Conservation (phyloP, 37 sponge, comb jelly and placozoan species). For the Agelas oroides region DNA sequence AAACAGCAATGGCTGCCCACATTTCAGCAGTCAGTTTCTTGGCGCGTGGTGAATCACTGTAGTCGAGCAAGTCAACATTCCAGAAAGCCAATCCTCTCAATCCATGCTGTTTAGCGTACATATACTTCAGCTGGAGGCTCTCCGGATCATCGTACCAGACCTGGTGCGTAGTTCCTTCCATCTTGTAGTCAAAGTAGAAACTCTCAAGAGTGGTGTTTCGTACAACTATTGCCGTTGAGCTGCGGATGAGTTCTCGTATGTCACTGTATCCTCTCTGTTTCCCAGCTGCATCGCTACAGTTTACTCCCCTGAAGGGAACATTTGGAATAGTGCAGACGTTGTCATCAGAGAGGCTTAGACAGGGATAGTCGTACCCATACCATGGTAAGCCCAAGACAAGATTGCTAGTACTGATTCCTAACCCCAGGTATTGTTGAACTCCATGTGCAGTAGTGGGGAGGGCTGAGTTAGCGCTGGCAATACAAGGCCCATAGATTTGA, state of each 20-base stretch:
- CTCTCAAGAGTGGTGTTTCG: constrained; percentile 56
- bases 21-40: constrained; percentile 19
- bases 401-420: constrained; percentile 59
- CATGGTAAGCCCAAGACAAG: constrained; percentile 89
- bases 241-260: constrained; percentile 3
- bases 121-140: constrained; percentile 80
- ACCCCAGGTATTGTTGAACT: constrained; percentile 28
- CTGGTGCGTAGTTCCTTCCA: constrained; percentile 42
- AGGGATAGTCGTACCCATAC: constrained; percentile 93
- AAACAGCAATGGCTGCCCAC: constrained; percentile 57
- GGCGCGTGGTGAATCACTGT: neutral
- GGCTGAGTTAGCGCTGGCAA: constrained; percentile 85
- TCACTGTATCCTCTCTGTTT: constrained; percentile 37
- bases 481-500: constrained; percentile 79
- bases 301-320: constrained; percentile 70
- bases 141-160: constrained; percentile 90
- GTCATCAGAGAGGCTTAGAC: constrained; percentile 31
- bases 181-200: constrained; percentile 67
- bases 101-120: constrained; percentile 30
- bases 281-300: constrained; percentile 93
- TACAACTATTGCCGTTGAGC: neutral
- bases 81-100: constrained; percentile 81
- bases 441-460: constrained; percentile 56
- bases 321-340: constrained; percentile 59
- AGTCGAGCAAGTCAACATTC: constrained; percentile 75